A percentile compares a stretch with the other conserved stretches of the same genome.
These are phyloP conservation scores for Zapus hudsonius DNA, from an alignment of 2,113 vertebrate species.

Conservation along the genomic window DNA sequence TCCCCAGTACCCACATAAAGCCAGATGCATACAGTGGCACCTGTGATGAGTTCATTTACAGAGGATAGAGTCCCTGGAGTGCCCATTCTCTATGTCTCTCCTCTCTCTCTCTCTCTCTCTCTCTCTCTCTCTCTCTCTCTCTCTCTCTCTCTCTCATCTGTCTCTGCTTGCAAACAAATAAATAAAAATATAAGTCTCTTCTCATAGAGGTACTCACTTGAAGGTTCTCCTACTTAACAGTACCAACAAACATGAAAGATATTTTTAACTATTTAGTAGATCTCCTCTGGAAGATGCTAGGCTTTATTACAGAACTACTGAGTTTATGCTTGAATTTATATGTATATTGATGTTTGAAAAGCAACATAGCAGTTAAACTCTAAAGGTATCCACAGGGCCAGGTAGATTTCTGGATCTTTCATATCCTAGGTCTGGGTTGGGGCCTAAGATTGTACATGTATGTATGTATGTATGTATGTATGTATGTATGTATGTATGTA, in stretches of 20 bases:
- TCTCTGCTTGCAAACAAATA: no score
- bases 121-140: no score
- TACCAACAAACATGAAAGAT: conserved; percentile 31
- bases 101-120: no score
- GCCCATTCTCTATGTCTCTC: no score
- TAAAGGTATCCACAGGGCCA: background rate
- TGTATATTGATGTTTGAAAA: conserved; percentile 36
- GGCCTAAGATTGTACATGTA: background rate
- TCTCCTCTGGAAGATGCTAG: background rate
- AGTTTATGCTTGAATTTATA: conserved; percentile 10
- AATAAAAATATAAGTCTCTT: no score
- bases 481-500: no score
- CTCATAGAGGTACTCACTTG: background rate
- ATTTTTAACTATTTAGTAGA: conserved; percentile 25
- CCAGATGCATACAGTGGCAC: no score
- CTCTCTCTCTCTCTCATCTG: no score
- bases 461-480: no score
- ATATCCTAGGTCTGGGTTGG: background rate
- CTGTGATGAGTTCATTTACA: no score
- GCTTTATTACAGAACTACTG: background rate
- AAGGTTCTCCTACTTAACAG: background rate
- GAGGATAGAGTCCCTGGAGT: no score
- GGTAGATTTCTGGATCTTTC: background rate
- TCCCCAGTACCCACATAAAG: no score
- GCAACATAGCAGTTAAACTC: background rate